phyloP scores from a whole-genome alignment of 2,113 vertebrate species.

The Cariama cristata region DNA sequence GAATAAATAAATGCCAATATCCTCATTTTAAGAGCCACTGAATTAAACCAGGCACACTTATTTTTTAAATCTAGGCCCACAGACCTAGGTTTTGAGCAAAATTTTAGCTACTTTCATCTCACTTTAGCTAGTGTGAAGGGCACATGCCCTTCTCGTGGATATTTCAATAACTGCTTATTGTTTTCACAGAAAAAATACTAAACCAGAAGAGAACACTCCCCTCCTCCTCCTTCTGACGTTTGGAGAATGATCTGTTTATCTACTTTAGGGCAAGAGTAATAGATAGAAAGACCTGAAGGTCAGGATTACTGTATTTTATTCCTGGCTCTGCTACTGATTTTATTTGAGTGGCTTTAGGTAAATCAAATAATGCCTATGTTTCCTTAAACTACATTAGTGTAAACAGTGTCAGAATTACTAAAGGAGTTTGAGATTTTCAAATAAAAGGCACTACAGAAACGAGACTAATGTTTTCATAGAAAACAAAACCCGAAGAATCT shows the following conservation, averaged over 20 bases:
- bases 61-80: neutral
- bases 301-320: neutral
- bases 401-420: neutral
- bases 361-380: neutral
- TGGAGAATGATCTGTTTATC: neutral
- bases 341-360: neutral
- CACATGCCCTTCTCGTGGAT: neutral
- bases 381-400: neutral
- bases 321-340: neutral
- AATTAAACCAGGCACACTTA: neutral
- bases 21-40: neutral
- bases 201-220: neutral
- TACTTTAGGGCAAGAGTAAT: conserved; percentile 11
- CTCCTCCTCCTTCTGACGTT: neutral
- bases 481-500: neutral
- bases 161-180: neutral
- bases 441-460: neutral
- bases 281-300: neutral
- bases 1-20: neutral
- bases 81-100: neutral
- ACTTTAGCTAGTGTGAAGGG: neutral
- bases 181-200: neutral
- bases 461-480: neutral
- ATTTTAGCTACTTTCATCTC: neutral
- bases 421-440: neutral